Percentiles rank a stretch among this genome's conserved stretches.
These are phyloP conservation scores for Callithrix jacchus DNA, from an alignment of 2,113 vertebrate species.

Conservation along the genomic window DNA sequence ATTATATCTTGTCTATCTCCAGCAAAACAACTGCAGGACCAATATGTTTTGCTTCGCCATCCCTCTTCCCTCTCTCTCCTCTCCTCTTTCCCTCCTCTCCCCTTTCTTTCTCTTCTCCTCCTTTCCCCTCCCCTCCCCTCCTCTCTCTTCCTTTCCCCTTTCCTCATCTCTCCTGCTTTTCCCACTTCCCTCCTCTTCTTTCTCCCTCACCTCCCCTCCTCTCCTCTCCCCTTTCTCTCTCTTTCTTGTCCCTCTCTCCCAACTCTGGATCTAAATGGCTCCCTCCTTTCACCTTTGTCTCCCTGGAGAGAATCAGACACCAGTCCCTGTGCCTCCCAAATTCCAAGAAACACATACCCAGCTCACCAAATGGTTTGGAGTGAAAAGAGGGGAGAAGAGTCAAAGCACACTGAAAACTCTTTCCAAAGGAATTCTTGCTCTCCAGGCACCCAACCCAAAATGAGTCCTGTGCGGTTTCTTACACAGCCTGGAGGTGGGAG, in stretches of 20 bases:
- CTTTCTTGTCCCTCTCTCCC: not conserved
- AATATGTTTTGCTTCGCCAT: too few relatives aligned
- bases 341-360: not conserved
- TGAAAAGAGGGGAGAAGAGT: too few relatives aligned
- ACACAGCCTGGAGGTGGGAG: not conserved
- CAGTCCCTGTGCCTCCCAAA: not conserved
- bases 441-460: not conserved
- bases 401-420: not conserved
- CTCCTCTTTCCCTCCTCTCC: not conserved
- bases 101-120: not conserved
- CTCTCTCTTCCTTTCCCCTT: not conserved
- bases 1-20: not conserved
- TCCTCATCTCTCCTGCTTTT: not conserved
- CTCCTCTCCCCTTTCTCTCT: too few relatives aligned
- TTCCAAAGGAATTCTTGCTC: not conserved
- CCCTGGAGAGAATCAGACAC: not conserved
- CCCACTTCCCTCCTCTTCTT: not conserved
- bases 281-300: not conserved
- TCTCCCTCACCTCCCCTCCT: too few relatives aligned
- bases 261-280: not conserved
- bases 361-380: not conserved
- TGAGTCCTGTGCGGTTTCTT: not conserved
- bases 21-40: not conserved
- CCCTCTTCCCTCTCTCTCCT: too few relatives aligned
- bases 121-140: not conserved